Evolutionary conservation across 1,140 invertebrate genomes (phyloP).

Genomic region (Mya arenaria): DNA sequence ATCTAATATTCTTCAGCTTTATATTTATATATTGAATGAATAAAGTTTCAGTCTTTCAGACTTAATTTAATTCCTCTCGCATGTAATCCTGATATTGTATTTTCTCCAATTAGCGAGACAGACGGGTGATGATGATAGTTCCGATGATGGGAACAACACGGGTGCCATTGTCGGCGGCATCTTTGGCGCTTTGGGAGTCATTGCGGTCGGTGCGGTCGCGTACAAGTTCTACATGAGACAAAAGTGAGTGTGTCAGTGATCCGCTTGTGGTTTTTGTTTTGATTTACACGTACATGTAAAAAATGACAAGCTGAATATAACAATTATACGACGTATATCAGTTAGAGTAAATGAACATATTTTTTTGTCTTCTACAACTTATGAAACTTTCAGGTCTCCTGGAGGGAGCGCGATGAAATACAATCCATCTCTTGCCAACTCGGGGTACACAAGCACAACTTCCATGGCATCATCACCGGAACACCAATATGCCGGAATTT

Average conservation of each 20-base stretch:
- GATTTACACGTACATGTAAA: neutral
- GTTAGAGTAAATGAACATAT: neutral
- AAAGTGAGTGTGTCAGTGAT: neutral
- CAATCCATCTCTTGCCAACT: neutral
- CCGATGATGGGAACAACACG: neutral
- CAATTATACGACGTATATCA: neutral
- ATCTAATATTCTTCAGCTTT: too few relatives aligned
- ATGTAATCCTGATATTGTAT: too few relatives aligned
- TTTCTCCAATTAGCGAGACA: neutral
- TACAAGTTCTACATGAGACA: slow-evolving; percentile 20
- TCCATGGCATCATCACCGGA: too few relatives aligned
- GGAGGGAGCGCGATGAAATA: neutral
- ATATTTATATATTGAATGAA: too few relatives aligned
- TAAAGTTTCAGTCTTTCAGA: too few relatives aligned
- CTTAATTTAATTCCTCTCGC: too few relatives aligned
- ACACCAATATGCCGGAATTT: too few relatives aligned
- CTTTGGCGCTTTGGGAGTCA: slow-evolving; percentile 15
- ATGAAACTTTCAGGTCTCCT: neutral
- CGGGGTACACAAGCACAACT: neutral
- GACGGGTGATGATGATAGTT: slow-evolving; percentile 6
- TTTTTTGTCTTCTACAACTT: neutral
- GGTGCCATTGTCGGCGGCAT: slow-evolving; percentile 37
- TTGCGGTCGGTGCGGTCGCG: slow-evolving; percentile 3
- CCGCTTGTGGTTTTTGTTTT: neutral
- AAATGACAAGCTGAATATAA: neutral